Conservation (phyloP, 2,888 invertebrate genomes). For the Stenotaenia linearis region DNA sequence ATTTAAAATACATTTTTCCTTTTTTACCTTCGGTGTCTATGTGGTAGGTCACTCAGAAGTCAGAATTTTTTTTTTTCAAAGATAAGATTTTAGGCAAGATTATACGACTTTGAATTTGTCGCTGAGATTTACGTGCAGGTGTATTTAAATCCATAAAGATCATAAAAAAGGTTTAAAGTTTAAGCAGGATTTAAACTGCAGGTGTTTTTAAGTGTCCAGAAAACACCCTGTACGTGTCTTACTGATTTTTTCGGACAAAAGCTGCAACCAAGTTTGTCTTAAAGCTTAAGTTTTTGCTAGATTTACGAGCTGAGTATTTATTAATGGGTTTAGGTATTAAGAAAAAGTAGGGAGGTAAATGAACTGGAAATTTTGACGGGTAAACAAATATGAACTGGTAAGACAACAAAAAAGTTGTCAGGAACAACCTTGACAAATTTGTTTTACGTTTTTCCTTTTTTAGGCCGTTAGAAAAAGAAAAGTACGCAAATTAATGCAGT, state of each 20-base stretch:
- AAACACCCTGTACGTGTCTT: neutral
- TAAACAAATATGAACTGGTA: neutral
- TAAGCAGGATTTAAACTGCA: constrained; percentile 6
- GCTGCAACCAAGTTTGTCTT: neutral
- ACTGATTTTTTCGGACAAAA: neutral
- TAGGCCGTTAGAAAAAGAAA: no score
- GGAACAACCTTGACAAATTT: neutral
- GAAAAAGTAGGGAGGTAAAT: neutral
- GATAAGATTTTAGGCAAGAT: neutral
- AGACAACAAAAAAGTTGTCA: neutral
- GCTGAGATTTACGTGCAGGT: neutral
- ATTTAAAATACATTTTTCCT: neutral
- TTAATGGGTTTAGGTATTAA: neutral
- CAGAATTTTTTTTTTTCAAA: neutral
- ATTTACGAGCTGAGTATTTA: neutral
- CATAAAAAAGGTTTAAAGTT: neutral
- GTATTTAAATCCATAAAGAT: neutral
- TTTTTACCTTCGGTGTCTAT: neutral
- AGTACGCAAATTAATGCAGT: no score
- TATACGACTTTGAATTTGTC: neutral
- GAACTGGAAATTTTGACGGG: neutral
- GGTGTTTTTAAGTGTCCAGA: neutral
- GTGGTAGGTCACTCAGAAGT: neutral
- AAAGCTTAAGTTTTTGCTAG: neutral
- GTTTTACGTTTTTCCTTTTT: neutral